Evolutionary conservation across 2,888 invertebrate genomes (phyloP), one percentile per base, ranked within the genome.

Genomic region (Euplagia quadripunctaria): DNA sequence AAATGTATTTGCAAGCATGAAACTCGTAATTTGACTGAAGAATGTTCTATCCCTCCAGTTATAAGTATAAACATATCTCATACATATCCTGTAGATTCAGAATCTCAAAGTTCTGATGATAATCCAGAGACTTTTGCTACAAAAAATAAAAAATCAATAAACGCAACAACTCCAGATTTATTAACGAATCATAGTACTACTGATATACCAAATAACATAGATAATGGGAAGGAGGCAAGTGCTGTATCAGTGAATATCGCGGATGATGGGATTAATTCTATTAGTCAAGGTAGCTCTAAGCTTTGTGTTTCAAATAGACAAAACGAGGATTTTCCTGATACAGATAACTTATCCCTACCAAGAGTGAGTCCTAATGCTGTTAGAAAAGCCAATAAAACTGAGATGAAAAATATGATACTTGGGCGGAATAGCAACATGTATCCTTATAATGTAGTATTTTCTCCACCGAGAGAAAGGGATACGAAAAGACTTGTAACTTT

Each of bases 51-150:
- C 67, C 89, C 96, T 17, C 94, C 96, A 63, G 91, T 96, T 5
- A 96, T 97, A 64, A 97, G 96, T 79, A 97, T 97, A 72, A 97
- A 96, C 83, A 96, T 97, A 80, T 96, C 96, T 1, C 96, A 96
- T 79, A 92, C 95, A 68, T 96, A 96, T 87, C 86, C 93, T 43
- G 88, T 87, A 12, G 95, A 95, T 76, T 91, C 93, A 58, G 96
- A 94, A 81, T 88, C 93, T 31, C 90, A 94, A 83, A 92, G 90
- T 82, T 96, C 96, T 31, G 96, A 96, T 78, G 96, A 97, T 80
- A 96, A 94, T 84, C 86, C 93, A 73, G 94, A 94, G 58, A 84
- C 79, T 58, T 74, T 75, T 63, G 72, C 74, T 31, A 71, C 64
- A 41, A 74, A 76, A 67, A 82, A 83, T 31, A 81, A 79, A 16